Percentiles rank a stretch among this genome's conserved stretches.
phyloP scores from a whole-genome alignment of 2,797 vertebrate genomes.

The Poeciliopsis paucimaculata region DNA sequence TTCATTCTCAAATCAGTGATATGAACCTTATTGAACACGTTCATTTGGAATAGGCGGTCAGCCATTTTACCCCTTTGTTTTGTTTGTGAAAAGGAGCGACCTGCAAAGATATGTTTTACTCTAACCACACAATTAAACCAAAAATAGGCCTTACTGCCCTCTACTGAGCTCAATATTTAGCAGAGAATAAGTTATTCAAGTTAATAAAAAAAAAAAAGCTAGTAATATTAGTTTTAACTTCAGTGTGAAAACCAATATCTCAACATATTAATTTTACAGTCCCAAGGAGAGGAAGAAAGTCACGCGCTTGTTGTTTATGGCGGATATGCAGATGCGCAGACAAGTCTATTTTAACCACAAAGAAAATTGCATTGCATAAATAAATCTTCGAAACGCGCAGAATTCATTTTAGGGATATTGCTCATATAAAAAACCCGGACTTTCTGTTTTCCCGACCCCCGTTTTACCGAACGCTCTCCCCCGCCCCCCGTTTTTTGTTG shows the following conservation, averaged over 20 bases:
- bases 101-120: background rate
- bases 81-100: background rate
- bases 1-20: background rate
- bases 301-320: background rate
- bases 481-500: slow-evolving; percentile 1
- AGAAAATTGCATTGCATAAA: background rate
- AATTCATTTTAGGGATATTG: slow-evolving; percentile 9
- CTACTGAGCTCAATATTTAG: background rate
- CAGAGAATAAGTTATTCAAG: background rate
- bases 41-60: background rate
- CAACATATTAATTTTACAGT: slow-evolving; percentile 4
- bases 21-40: background rate
- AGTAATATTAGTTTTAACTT: background rate
- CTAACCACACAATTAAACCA: background rate
- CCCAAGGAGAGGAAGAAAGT: background rate
- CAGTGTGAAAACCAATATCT: background rate
- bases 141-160: background rate
- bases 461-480: slow-evolving; percentile 1
- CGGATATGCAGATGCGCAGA: background rate
- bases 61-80: background rate
- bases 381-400: slow-evolving; percentile 4
- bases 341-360: background rate
- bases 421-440: background rate
- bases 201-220: background rate
- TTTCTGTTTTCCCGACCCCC: background rate